Base-by-base conservation (phyloP, 1,140 invertebrate species). In the Ladona fulva region DNA sequence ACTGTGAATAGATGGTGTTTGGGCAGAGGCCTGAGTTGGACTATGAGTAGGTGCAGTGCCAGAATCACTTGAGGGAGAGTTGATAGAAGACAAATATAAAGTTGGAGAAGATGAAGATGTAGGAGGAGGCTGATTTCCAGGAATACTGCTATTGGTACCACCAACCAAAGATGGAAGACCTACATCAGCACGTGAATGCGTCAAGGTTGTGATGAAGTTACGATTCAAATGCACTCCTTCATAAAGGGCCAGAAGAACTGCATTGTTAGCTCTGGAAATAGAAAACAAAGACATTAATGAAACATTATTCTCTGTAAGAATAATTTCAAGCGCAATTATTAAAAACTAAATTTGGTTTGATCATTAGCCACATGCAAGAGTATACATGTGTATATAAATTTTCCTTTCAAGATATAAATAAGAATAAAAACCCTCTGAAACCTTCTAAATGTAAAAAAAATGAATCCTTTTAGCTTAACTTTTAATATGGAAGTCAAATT, bases 181-280 rank as follows among this genome's bases (percentile, higher is more conserved):
- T 25, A 87, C 86, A 82, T 91, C 90, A 73, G 91, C 92, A 81
- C 94, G 93, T 0, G 93, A 96, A 84, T 97, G 95, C 0, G 96
- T 96, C 77, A 99, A 84, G 11, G 96, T 96, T 19, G 96, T 97
- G 81, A 98, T 95, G 85, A 99, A 99, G 87, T 98, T 98, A 78
- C 97, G 89, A 86, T 5, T 37, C 29, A 37, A 37, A 37, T 37
- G 1, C 29, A 37, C 8, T 37, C 29, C 29, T 37, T 98, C 96
- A 84, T 98, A 99, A 76, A 99, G 86, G 0, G 96, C 96, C 59
- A 99, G 85, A n/a, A 99, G 85, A 78, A 97, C 87, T 78, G 91
- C 92, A 88, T 94, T 96, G 85, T 92, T 94, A n/a, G 29, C 8
- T 37, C 29, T 1, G 29, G 29, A 37, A 37, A 37, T 37, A n/a